Conservation (phyloP, 2,888 invertebrate genomes). For the Ryuthela nishihirai region DNA sequence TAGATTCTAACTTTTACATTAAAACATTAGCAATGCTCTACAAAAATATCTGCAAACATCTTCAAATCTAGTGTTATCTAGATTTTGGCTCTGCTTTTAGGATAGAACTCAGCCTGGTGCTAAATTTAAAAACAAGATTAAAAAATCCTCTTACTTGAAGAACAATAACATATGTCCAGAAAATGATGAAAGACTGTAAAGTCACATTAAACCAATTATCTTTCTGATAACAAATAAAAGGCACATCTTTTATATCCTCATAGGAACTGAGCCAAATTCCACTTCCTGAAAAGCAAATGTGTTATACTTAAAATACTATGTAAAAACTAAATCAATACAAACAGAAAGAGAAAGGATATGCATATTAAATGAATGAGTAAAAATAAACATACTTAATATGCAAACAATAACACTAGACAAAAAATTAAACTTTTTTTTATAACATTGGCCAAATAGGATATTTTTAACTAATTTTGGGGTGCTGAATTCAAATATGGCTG, state of each 20-base stretch:
- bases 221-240: conserved; percentile 58
- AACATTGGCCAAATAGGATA: too few relatives aligned
- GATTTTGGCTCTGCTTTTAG: too few relatives aligned
- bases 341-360: neutral
- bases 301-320: neutral
- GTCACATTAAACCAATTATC: conserved; percentile 46
- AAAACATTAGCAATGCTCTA: too few relatives aligned
- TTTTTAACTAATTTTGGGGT: too few relatives aligned
- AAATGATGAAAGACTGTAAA: conserved; percentile 77
- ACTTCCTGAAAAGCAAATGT: conserved; percentile 46
- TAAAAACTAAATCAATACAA: neutral
- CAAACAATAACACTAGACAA: neutral
- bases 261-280: conserved; percentile 74
- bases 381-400: neutral
- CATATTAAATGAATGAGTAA: neutral
- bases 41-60: too few relatives aligned
- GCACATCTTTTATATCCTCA: conserved; percentile 57
- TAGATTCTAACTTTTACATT: too few relatives aligned
- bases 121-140: conserved; percentile 5
- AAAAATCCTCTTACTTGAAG: conserved; percentile 65
- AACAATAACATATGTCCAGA: conserved; percentile 94
- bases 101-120: too few relatives aligned
- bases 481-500: too few relatives aligned
- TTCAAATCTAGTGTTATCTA: too few relatives aligned
- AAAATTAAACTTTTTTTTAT: too few relatives aligned